phyloP scores from a whole-genome alignment of 2,888 invertebrate genomes.

The Pyralis farinalis region DNA sequence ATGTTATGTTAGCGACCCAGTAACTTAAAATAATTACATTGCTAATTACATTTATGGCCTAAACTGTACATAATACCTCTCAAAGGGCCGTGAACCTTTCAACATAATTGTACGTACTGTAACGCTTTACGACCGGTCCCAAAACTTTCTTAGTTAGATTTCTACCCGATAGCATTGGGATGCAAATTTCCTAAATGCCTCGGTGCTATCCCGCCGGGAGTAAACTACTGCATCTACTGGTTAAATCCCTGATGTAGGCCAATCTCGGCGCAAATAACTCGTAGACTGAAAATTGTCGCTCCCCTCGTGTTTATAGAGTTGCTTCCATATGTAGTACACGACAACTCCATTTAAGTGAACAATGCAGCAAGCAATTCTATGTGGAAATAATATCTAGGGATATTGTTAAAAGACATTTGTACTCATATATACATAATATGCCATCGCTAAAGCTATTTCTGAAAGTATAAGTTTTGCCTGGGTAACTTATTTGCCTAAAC shows the following conservation, averaged over 20 bases:
- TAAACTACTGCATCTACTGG: conserved; percentile 41
- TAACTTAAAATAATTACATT: conserved; percentile 9
- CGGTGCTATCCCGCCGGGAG: conserved; percentile 25
- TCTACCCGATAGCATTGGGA: conserved; percentile 48
- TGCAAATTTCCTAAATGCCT: conserved; percentile 62
- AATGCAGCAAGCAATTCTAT: neutral
- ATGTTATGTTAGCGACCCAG: conserved; percentile 3
- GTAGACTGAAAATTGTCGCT: conserved; percentile 22
- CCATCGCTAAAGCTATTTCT: too few species aligned
- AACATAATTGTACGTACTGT: conserved; percentile 2
- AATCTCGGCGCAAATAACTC: conserved; percentile 40
- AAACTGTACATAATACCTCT: conserved; percentile 12
- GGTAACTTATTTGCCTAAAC: too few species aligned
- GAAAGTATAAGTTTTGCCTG: too few species aligned
- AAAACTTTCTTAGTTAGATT: conserved; percentile 52
- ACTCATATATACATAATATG: too few species aligned
- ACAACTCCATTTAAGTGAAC: conserved; percentile 26
- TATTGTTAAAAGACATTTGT: neutral
- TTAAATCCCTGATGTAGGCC: conserved; percentile 49
- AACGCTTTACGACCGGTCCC: conserved; percentile 29
- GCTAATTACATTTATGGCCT: conserved; percentile 9
- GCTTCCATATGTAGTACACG: conserved; percentile 17
- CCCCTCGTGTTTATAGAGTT: neutral
- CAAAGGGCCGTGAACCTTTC: conserved; percentile 11
- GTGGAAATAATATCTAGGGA: too few species aligned